Evolutionary conservation across 2,888 invertebrate species (phyloP), one percentile per base, ranked within the genome.

Genomic region (Ligdia adustata): DNA sequence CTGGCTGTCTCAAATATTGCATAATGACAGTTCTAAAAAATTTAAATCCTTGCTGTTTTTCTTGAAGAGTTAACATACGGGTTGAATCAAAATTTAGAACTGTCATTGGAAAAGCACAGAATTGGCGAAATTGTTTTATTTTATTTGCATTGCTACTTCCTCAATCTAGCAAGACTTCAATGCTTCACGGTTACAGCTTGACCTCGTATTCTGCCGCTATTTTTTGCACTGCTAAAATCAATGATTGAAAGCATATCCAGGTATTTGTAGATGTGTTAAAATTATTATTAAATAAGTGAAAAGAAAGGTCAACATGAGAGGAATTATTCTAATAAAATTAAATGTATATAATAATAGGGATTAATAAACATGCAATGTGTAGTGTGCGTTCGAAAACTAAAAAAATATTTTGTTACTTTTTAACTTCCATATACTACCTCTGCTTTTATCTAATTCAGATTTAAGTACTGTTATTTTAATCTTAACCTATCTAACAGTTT

Each of bases 231-330:
- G 26, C 60, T n/a, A n/a, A n/a, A n/a, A n/a, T 53, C 43, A 47
- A 64, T 54, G 55, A 66, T 69, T 69, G 64, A 73, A 79, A 59
- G 83, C 86, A 89, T 88, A 88, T 89, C 88, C 79, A 67, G 69
- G 57, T 71, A 7, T 7, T 60, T 69, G 69, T 86, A 86, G 79
- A 68, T 39, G 59, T 67, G 69, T 73, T 66, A 65, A 68, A 69
- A 70, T 66, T 63, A 73, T 65, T 66, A 73, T 73, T 77, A n/a
- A n/a, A 72, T 87, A 88, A 86, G 75, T 80, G 78, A 77, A 76
- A 76, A 64, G 77, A 87, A 87, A 88, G 88, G 89, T 89, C 88
- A 89, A 87, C 77, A 87, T 79, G 88, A 88, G 88, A 90, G 88
- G 87, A 89, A 88, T 79, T 88, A 87, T 85, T 79, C 73, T 79